phyloP scores from a whole-genome alignment of 2,888 invertebrate species.

The Taenaris catops region DNA sequence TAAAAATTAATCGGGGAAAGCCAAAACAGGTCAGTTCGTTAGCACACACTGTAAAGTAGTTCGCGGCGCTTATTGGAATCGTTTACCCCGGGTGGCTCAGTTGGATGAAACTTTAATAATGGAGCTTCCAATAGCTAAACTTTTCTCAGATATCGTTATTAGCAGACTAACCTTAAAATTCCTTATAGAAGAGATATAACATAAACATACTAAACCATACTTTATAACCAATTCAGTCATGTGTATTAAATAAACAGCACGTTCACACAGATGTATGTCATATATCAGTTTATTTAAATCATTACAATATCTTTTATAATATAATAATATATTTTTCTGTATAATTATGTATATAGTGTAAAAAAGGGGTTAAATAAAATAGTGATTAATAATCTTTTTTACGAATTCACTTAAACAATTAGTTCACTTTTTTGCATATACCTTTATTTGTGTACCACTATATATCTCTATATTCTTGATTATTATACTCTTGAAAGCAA shows the following conservation, averaged over 20 bases:
- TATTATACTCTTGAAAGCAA: not conserved
- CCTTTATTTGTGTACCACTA: no score
- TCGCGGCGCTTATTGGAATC: conserved; percentile 36
- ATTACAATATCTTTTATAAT: not conserved
- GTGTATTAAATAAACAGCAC: no score
- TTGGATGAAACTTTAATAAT: conserved; percentile 63
- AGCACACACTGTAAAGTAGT: conserved; percentile 23
- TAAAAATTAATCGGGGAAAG: conserved; percentile 16
- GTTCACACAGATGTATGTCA: no score
- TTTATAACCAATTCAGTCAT: no score
- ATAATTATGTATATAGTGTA: no score
- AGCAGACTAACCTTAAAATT: conserved; percentile 34
- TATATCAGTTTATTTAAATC: not conserved
- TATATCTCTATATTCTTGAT: no score
- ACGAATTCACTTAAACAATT: no score
- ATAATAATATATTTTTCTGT: not conserved
- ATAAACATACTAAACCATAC: no score
- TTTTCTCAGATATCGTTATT: conserved; percentile 41
- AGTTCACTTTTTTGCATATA: no score
- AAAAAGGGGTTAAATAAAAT: no score
- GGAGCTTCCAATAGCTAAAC: conserved; percentile 53
- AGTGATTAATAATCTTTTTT: no score
- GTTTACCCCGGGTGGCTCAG: conserved; percentile 40
- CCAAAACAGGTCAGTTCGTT: conserved; percentile 19
- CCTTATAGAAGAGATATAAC: not conserved